These are phyloP conservation scores for Nannospalax galili DNA, from an alignment of 2,113 vertebrate species.

Conservation along the genomic window DNA sequence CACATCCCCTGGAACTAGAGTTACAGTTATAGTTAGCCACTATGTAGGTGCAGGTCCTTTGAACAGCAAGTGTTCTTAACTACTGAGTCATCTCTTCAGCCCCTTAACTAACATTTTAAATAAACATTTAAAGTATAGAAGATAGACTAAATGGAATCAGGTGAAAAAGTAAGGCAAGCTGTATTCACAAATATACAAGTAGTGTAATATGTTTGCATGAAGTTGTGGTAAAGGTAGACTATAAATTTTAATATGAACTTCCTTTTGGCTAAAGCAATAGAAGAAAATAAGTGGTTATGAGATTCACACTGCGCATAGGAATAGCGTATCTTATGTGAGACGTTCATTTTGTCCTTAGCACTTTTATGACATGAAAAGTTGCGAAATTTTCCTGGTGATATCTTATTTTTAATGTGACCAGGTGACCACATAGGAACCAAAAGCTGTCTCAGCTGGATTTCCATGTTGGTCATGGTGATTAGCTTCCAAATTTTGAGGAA, in stretches of 20 bases:
- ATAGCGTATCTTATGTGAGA: neutral
- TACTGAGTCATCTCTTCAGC: too few relatives aligned
- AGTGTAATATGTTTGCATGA: neutral
- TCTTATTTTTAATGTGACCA: neutral
- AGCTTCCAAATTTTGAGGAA: neutral
- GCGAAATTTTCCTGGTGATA: neutral
- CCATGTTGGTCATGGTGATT: neutral
- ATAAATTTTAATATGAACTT: conserved; percentile 5
- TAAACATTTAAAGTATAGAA: neutral
- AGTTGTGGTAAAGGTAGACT: neutral
- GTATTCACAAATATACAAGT: neutral
- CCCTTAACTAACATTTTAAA: neutral
- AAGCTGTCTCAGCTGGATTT: neutral
- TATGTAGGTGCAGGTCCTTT: too few relatives aligned
- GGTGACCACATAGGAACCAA: neutral
- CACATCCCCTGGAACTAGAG: too few relatives aligned
- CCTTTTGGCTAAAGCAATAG: neutral
- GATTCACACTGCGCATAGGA: neutral
- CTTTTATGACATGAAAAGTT: neutral
- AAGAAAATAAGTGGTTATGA: neutral
- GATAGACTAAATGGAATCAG: neutral
- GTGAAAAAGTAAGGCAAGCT: neutral
- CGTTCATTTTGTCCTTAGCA: neutral
- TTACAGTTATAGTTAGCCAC: too few relatives aligned
- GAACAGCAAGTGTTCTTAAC: too few relatives aligned